These are phyloP conservation scores for Brachyistius frenatus DNA, from an alignment of 2,113 vertebrate genomes.

Conservation along the genomic window DNA sequence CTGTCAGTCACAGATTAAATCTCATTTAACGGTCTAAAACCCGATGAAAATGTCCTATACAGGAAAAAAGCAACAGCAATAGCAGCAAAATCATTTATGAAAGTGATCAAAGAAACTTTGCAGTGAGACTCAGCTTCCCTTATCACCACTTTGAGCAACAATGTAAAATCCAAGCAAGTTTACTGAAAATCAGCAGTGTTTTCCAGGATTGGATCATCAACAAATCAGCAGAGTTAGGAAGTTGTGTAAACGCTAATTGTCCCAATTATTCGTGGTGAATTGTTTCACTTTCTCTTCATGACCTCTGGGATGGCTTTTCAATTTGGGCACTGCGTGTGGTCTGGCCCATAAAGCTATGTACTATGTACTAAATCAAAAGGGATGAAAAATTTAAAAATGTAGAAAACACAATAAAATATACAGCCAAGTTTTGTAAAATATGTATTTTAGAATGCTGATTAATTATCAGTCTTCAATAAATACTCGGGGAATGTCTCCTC, in stretches of 20 bases:
- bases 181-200: slow-evolving; percentile 3
- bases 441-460: not conserved
- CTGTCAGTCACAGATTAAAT: not conserved
- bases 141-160: not conserved
- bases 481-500: not conserved
- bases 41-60: not conserved
- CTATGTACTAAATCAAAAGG: not conserved
- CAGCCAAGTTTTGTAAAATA: not conserved
- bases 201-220: slow-evolving; percentile 33
- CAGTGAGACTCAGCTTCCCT: not conserved
- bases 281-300: slow-evolving; percentile 69
- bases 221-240: slow-evolving; percentile 73
- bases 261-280: slow-evolving; percentile 67
- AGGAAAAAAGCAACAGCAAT: too few relatives aligned
- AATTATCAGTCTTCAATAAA: not conserved
- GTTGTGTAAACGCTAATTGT: slow-evolving; percentile 80
- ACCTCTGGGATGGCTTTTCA: slow-evolving; percentile 63
- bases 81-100: too few relatives aligned
- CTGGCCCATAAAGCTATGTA: slow-evolving; percentile 32
- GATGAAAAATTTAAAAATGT: not conserved
- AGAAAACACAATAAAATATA: not conserved
- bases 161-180: slow-evolving; percentile 13
- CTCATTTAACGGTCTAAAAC: not conserved
- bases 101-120: not conserved
- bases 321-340: slow-evolving; percentile 74